A percentile compares a stretch with the other conserved stretches of the same genome.
These are phyloP conservation scores for Drosophila trichaetosa DNA, from an alignment of 2,888 invertebrate species.

Conservation along the genomic window DNA sequence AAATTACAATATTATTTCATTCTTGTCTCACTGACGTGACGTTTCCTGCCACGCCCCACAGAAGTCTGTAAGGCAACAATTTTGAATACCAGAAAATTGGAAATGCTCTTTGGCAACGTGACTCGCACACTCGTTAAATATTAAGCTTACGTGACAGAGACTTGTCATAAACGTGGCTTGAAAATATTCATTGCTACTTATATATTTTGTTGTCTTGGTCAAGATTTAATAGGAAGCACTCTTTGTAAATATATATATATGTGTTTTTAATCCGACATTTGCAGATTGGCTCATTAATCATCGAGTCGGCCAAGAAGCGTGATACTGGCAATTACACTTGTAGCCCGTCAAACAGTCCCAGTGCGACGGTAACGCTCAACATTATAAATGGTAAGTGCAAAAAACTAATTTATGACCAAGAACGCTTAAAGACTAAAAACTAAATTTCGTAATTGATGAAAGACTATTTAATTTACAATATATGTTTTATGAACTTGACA, in stretches of 20 bases:
- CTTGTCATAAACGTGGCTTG: slow-evolving; percentile 25
- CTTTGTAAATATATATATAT: slow-evolving; percentile 24
- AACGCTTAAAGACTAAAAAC: too few species aligned
- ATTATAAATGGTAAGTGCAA: slow-evolving; percentile 94
- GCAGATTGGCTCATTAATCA: slow-evolving; percentile 85
- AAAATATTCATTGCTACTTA: slow-evolving; percentile 14
- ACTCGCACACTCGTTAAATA: slow-evolving; percentile 41
- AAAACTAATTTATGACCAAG: not conserved
- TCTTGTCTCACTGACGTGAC: slow-evolving; percentile 57
- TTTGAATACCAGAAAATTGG: slow-evolving; percentile 30
- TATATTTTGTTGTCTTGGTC: not conserved
- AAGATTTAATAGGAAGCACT: slow-evolving; percentile 7
- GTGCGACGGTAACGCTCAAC: slow-evolving; percentile 95
- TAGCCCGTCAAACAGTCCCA: slow-evolving; percentile 96
- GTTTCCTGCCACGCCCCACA: slow-evolving; percentile 26
- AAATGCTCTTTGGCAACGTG: slow-evolving; percentile 36
- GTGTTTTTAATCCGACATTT: slow-evolving; percentile 22
- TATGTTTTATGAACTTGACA: not conserved
- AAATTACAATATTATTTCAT: slow-evolving; percentile 65
- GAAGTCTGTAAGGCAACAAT: slow-evolving; percentile 15
- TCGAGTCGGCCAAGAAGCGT: slow-evolving; percentile 85
- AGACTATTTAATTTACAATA: not conserved
- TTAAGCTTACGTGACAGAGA: slow-evolving; percentile 36
- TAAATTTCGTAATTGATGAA: not conserved
- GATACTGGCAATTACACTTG: slow-evolving; percentile 94